Percentiles rank a stretch among this genome's conserved stretches.
Evolutionary conservation across 2,888 invertebrate genomes (phyloP).

Genomic region (Aleiodes leptofemur): DNA sequence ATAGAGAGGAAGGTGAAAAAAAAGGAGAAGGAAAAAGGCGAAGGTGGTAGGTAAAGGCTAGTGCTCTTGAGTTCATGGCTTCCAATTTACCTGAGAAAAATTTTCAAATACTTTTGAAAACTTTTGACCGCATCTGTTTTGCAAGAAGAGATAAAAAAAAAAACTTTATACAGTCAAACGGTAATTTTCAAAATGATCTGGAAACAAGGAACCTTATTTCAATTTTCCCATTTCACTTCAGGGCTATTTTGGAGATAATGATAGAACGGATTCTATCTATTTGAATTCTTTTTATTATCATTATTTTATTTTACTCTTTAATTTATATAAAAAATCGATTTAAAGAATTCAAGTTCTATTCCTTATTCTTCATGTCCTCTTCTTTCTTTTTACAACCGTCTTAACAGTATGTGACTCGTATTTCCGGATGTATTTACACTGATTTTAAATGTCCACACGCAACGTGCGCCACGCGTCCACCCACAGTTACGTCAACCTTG

Average conservation of each 20-base stretch:
- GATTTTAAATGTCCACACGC: constrained; percentile 3
- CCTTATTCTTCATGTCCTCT: too few species aligned
- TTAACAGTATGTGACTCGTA: constrained; percentile 41
- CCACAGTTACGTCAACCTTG: constrained; percentile 19
- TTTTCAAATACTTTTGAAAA: constrained; percentile 31
- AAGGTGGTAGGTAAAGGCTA: constrained; percentile 3
- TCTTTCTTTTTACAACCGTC: too few species aligned
- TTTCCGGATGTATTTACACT: constrained; percentile 5
- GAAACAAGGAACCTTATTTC: constrained; percentile 48
- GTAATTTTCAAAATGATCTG: constrained; percentile 56
- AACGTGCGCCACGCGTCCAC: constrained; percentile 30
- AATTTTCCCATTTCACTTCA: constrained; percentile 19
- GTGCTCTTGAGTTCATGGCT: constrained; percentile 14
- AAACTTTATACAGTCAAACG: constrained; percentile 52
- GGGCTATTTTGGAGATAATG: constrained; percentile 41
- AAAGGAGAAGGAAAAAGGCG: constrained; percentile 13
- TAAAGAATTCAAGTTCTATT: constrained; percentile 55
- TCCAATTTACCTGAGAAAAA: constrained; percentile 4
- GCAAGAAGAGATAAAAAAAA: constrained; percentile 21
- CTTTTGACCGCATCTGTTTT: constrained; percentile 24
- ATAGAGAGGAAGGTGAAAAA: constrained; percentile 30
- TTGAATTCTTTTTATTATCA: constrained; percentile 44
- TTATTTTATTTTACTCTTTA: constrained; percentile 24
- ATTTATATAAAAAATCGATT: constrained; percentile 45
- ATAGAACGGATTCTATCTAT: constrained; percentile 51